Percentiles rank a stretch among this genome's conserved stretches.
These are phyloP conservation scores for Trissonchulus latispiculum DNA, from an alignment of 2,888 invertebrate genomes.

Conservation along the genomic window DNA sequence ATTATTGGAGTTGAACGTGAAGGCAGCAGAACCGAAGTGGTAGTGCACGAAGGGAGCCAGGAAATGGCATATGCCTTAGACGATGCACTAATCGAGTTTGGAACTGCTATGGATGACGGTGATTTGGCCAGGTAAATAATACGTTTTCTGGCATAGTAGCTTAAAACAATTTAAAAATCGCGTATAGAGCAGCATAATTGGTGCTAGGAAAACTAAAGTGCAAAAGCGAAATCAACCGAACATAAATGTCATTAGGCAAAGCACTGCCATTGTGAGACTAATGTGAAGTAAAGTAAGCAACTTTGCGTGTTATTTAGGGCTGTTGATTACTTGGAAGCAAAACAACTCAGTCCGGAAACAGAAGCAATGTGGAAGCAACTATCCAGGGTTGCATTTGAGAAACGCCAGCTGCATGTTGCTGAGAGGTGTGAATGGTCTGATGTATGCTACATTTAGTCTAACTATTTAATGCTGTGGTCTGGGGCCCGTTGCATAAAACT, in stretches of 20 bases:
- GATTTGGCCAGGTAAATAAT: slow-evolving; percentile 60
- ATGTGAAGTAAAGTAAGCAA: no score
- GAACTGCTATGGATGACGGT: slow-evolving; percentile 83
- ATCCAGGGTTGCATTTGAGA: slow-evolving; percentile 69
- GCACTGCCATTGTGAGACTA: no score
- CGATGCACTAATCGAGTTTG: slow-evolving; percentile 78
- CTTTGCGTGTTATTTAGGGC: slow-evolving; percentile 43
- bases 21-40: slow-evolving; percentile 65
- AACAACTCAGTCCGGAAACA: slow-evolving; percentile 49
- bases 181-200: no score
- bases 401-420: slow-evolving; percentile 59
- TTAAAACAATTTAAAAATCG: no score
- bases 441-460: no score
- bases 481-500: no score
- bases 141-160: no score
- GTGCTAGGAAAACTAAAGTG: no score
- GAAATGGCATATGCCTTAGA: slow-evolving; percentile 65
- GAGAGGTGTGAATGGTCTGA: no score
- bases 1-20: slow-evolving; percentile 63
- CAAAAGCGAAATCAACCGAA: no score
- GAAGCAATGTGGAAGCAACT: slow-evolving; percentile 92
- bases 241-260: no score
- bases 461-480: no score
- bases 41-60: slow-evolving; percentile 49
- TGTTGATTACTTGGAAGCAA: slow-evolving; percentile 45